Percentiles rank a stretch among this genome's conserved stretches.
phyloP scores from a whole-genome alignment of 2,113 vertebrate species.

The Clinocottus analis region DNA sequence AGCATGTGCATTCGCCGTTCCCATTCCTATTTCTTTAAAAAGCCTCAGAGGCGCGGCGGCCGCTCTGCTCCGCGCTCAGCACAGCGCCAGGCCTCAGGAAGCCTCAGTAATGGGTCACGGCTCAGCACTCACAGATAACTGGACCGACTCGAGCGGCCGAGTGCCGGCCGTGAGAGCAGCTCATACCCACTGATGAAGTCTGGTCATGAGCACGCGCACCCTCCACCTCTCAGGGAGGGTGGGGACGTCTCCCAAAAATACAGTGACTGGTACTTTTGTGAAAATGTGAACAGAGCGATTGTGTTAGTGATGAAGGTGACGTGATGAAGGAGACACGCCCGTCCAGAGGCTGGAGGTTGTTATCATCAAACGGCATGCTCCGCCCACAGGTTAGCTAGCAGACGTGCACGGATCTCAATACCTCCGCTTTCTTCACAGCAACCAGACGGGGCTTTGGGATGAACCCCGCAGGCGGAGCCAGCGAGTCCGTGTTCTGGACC shows the following conservation, averaged over 20 bases:
- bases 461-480: slow-evolving; percentile 81
- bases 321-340: background rate
- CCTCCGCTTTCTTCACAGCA: slow-evolving; percentile 76
- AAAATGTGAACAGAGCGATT: background rate
- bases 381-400: slow-evolving; percentile 34
- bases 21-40: slow-evolving; percentile 6
- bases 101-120: slow-evolving; percentile 67
- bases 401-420: slow-evolving; percentile 66
- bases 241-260: background rate
- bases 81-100: slow-evolving; percentile 41
- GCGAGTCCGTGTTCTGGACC: slow-evolving; percentile 69
- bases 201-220: slow-evolving; percentile 39
- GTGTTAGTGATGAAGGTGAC: background rate
- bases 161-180: slow-evolving; percentile 31
- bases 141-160: slow-evolving; percentile 18
- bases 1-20: background rate
- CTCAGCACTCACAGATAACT: slow-evolving; percentile 47
- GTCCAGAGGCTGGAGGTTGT: no score
- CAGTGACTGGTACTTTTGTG: background rate
- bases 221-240: slow-evolving; percentile 2
- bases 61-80: no score
- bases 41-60: no score
- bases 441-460: slow-evolving; percentile 71
- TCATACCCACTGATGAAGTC: slow-evolving; percentile 56
- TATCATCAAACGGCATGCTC: slow-evolving; percentile 54